These are phyloP conservation scores for Caenorhabditis parvicauda DNA, from an alignment of 2,888 invertebrate genomes.

Conservation along the genomic window DNA sequence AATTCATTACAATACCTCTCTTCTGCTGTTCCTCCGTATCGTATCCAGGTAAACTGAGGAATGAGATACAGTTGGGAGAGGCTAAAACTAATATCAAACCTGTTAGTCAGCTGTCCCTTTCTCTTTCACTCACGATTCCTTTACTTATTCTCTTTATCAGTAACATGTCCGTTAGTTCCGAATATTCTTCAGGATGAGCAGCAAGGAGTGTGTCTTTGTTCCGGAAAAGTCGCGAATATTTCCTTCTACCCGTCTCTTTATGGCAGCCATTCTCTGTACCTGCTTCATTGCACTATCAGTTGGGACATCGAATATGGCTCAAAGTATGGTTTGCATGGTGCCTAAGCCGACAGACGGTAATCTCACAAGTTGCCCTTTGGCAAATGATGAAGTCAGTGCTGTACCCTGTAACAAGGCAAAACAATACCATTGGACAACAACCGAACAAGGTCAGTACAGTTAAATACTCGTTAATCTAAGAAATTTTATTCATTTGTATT, in stretches of 20 bases:
- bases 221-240: constrained; percentile 38
- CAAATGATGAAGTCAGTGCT: constrained; percentile 26
- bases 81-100: no score
- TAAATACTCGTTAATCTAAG: no score
- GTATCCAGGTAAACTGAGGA: no score
- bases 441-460: constrained; percentile 51
- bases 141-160: no score
- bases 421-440: constrained; percentile 47
- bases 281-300: constrained; percentile 54
- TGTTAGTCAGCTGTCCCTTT: no score
- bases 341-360: constrained; percentile 25
- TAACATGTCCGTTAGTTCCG: no score
- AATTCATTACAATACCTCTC: no score
- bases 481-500: no score
- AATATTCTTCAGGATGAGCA: no score
- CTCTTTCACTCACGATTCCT: no score
- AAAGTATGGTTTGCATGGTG: constrained; percentile 56
- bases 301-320: constrained; percentile 37
- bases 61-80: no score
- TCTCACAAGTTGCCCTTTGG: constrained; percentile 9
- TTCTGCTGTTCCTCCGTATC: no score
- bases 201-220: constrained; percentile 21
- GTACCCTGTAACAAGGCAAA: constrained; percentile 42
- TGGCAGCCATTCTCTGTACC: constrained; percentile 49
- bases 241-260: constrained; percentile 45